A percentile compares a stretch with the other conserved stretches of the same genome.
These are phyloP conservation scores for Helleia helle DNA, from an alignment of 2,888 invertebrate genomes.

Conservation along the genomic window DNA sequence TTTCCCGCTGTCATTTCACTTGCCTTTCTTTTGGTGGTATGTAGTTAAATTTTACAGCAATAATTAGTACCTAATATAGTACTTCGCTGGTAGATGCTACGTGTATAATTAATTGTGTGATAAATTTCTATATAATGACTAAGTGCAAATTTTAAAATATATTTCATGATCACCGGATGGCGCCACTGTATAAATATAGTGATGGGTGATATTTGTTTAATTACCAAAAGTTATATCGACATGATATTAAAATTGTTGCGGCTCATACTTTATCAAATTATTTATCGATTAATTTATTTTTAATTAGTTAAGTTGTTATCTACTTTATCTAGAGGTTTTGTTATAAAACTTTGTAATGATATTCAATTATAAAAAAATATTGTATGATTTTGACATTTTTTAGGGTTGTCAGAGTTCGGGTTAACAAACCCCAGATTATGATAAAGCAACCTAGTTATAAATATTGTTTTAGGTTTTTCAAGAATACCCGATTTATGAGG, in stretches of 20 bases:
- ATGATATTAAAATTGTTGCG: slow-evolving; percentile 69
- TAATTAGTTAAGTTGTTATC: slow-evolving; percentile 49
- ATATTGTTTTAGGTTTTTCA: too few species aligned
- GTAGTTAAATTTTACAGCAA: slow-evolving; percentile 68
- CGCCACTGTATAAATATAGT: slow-evolving; percentile 1
- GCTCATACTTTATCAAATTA: slow-evolving; percentile 46
- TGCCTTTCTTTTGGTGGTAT: slow-evolving; percentile 68
- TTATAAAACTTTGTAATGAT: slow-evolving; percentile 14
- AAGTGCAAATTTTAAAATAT: slow-evolving; percentile 33
- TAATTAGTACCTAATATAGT: slow-evolving; percentile 68
- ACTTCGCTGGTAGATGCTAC: slow-evolving; percentile 65
- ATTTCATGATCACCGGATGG: neutral
- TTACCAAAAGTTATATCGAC: slow-evolving; percentile 51
- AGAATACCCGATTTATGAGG: too few species aligned
- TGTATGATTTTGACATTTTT: neutral
- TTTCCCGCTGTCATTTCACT: slow-evolving; percentile 29
- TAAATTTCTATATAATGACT: slow-evolving; percentile 53
- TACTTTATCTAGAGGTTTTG: slow-evolving; percentile 25
- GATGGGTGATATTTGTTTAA: slow-evolving; percentile 11
- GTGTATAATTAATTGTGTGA: slow-evolving; percentile 60
- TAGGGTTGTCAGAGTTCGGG: slow-evolving; percentile 5
- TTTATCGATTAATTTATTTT: slow-evolving; percentile 58
- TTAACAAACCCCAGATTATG: too few species aligned
- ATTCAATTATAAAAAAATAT: slow-evolving; percentile 1
- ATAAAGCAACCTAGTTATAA: too few species aligned